phyloP scores from a whole-genome alignment of 1,140 invertebrate genomes.

The Drosophila seguyi region DNA sequence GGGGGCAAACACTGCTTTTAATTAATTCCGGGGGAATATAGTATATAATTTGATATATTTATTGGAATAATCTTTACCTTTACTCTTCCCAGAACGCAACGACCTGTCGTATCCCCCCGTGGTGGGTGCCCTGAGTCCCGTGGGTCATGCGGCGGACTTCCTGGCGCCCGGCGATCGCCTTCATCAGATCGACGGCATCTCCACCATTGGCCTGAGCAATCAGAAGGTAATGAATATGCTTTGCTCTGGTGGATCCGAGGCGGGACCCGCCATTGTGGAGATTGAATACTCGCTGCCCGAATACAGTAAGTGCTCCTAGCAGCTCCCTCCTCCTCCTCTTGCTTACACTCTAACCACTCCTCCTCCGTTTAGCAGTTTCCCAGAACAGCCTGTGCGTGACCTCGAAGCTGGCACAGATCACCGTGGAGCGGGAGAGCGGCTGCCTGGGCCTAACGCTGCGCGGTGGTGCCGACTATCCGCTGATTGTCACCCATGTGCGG shows the following conservation, averaged over 20 bases:
- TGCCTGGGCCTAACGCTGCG: constrained; percentile 95
- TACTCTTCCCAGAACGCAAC: constrained; percentile 65
- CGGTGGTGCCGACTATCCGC: constrained; percentile 91
- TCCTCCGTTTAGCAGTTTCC: constrained; percentile 85
- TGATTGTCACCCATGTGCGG: constrained; percentile 95
- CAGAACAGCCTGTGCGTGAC: constrained; percentile 89
- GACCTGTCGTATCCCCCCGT: constrained; percentile 85
- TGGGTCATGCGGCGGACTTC: constrained; percentile 84
- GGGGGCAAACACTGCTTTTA: constrained; percentile 8
- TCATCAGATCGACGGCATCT: constrained; percentile 92
- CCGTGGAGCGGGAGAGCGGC: constrained; percentile 92
- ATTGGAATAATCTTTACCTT: neutral
- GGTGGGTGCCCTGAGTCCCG: constrained; percentile 78
- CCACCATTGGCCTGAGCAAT: constrained; percentile 90
- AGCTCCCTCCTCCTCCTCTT: neutral
- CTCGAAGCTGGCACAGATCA: constrained; percentile 91
- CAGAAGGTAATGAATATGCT: constrained; percentile 92
- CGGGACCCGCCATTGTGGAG: constrained; percentile 90
- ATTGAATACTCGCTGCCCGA: constrained; percentile 93
- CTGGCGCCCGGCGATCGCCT: constrained; percentile 91
- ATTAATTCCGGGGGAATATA: constrained; percentile 21
- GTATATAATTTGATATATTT: neutral
- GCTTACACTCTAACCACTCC: too few species aligned
- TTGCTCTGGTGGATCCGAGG: constrained; percentile 86
- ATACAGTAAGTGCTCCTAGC: constrained; percentile 87